Base-by-base conservation (phyloP, 2,888 invertebrate species). In the Selenia dentaria region DNA sequence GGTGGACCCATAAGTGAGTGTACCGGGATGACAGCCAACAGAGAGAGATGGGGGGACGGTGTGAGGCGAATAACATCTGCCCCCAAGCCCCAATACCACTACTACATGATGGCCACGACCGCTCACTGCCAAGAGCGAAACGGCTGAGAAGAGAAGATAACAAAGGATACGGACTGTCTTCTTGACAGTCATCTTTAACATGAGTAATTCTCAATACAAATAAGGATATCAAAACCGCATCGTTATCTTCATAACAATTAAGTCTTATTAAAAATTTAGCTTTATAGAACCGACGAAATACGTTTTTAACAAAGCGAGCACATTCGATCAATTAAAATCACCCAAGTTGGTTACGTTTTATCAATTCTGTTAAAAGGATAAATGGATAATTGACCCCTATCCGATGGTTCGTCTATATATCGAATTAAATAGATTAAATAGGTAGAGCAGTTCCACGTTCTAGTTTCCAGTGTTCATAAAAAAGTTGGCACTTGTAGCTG, bases 341-440 rank as follows among this genome's bases (percentile, higher is more conserved):
- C 77, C 82, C 81, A 71, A 79, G 79, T 83, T 83, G 70, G 86
- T 79, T 85, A 74, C 89, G 82, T 90, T 90, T 89, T 88, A 89
- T 88, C 89, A 89, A 90, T 90, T 90, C 78, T 68, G 86, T 88
- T 89, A 90, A 90, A 83, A 79, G 89, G 89, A 89, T 90, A 89
- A 90, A 88, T 86, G 89, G 88, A 84, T 88, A 88, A 90, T 90
- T 88, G 90, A 88, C 89, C 89, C 88, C 86, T 82, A 89, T 89
- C 68, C 70, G 68, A 83, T 82, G 81, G 70, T 74, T 81, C 62
- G 72, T 69, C 65, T 82, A n/a, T n/a, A n/a, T n/a, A 83, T 85
- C 71, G 77, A 85, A 88, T 88, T 84, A 84, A 83, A 71, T 70
- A 76, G 81, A 81, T 83, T 79, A 84, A 22, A 74, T 69, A 67